These are phyloP conservation scores for Corythornis madagascariensis DNA, from an alignment of 2,113 vertebrate species.

Conservation along the genomic window DNA sequence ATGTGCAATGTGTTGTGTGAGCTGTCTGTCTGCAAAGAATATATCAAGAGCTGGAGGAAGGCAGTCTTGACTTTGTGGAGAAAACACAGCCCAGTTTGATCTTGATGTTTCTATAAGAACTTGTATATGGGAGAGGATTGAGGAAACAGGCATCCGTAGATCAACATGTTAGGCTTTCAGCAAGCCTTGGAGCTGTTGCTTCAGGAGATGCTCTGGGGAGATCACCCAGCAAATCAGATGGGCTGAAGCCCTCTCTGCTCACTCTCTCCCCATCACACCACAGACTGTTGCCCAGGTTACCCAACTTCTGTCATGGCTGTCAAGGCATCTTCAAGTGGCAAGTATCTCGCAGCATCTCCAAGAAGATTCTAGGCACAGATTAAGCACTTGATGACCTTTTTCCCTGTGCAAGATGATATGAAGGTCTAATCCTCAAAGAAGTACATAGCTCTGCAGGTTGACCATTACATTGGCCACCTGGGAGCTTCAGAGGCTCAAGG, in stretches of 20 bases:
- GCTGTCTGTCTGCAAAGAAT: not conserved
- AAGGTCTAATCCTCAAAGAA: not conserved
- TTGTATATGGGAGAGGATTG: not conserved
- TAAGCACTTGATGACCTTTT: not conserved
- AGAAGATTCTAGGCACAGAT: not conserved
- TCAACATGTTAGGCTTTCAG: not conserved
- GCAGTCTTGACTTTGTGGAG: not conserved
- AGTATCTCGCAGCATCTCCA: not conserved
- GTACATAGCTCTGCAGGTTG: not conserved
- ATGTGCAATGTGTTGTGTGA: not conserved
- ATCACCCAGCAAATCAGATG: not conserved
- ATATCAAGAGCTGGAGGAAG: not conserved
- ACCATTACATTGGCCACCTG: not conserved
- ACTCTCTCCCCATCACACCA: accelerated
- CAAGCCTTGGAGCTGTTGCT: not conserved
- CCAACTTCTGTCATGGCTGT: not conserved
- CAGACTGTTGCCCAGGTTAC: not conserved
- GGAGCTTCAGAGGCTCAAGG: not conserved
- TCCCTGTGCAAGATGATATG: not conserved
- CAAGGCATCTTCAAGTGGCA: not conserved
- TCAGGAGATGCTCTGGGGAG: not conserved
- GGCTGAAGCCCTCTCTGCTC: not conserved
- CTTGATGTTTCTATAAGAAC: not conserved
- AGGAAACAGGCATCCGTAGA: not conserved
- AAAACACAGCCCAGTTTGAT: not conserved